phyloP scores from a whole-genome alignment of 2,797 vertebrate species.

The Cossypha heuglini region DNA sequence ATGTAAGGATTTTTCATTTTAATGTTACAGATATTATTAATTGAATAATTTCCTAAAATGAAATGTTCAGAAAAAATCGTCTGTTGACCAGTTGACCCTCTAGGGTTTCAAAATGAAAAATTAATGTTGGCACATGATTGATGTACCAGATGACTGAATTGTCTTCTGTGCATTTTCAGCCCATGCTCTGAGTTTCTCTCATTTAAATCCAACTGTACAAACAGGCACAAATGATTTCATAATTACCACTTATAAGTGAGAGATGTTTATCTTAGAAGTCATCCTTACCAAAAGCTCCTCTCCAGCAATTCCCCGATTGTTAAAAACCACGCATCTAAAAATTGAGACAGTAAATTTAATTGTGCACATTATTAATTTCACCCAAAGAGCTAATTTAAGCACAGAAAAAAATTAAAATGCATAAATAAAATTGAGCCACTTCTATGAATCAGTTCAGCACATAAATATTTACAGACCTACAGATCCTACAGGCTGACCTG shows the following conservation, averaged over 20 bases:
- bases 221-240: not conserved
- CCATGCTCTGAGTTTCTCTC: not conserved
- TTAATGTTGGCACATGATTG: not conserved
- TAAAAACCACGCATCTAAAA: conserved; percentile 95
- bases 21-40: not conserved
- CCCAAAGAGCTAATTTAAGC: not conserved
- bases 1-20: not conserved
- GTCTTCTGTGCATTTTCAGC: not conserved
- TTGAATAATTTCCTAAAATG: not conserved
- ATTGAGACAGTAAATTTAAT: conserved; percentile 34
- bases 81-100: not conserved
- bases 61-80: not conserved
- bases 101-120: not conserved
- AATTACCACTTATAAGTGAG: not conserved
- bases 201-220: not conserved
- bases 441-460: not conserved
- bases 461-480: not conserved
- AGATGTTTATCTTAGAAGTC: conserved; percentile 18
- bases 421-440: not conserved
- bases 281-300: conserved; percentile 92
- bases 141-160: not conserved
- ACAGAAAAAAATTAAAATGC: not conserved
- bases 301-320: conserved; percentile 94
- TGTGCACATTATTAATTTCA: not conserved
- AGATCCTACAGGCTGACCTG: not conserved